These are phyloP conservation scores for Cordylochernes scorpioides DNA, from an alignment of 2,888 invertebrate species.

Conservation along the genomic window DNA sequence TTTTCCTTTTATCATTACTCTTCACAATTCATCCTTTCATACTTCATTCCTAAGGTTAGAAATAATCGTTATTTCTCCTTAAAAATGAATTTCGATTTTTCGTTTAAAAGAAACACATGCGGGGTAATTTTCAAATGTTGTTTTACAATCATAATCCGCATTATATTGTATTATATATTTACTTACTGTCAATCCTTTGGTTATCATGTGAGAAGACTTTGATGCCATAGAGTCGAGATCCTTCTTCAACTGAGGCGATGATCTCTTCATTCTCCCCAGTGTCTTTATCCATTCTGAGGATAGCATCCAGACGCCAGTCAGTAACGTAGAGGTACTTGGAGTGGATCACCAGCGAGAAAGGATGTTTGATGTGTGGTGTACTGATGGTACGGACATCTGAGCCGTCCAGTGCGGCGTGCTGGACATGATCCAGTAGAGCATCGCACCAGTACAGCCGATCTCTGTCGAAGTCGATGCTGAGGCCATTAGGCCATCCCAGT, in stretches of 20 bases:
- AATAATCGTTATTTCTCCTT: no score
- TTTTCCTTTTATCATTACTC: no score
- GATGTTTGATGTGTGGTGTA: conserved; percentile 56
- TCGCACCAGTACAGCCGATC: conserved; percentile 92
- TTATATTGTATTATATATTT: no score
- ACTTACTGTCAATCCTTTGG: conserved; percentile 15
- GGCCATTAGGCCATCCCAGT: conserved; percentile 87
- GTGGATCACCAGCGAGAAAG: conserved; percentile 69
- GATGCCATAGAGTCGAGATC: conserved; percentile 66
- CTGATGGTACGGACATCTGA: conserved; percentile 66
- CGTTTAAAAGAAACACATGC: no score
- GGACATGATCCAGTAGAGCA: conserved; percentile 78
- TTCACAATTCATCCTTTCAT: no score
- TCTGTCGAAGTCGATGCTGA: conserved; percentile 64
- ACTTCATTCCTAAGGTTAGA: no score
- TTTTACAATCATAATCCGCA: no score
- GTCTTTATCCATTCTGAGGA: conserved; percentile 60
- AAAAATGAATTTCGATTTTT: no score
- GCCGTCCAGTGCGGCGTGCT: conserved; percentile 71
- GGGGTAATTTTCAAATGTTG: no score
- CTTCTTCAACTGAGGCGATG: conserved; percentile 60
- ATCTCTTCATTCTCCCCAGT: conserved; percentile 64
- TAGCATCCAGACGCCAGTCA: conserved; percentile 85
- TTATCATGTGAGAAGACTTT: conserved; percentile 29
- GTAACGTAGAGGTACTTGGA: conserved; percentile 77